phyloP scores from a whole-genome alignment of 1,140 invertebrate species.

The Diachasmimorpha longicaudata region DNA sequence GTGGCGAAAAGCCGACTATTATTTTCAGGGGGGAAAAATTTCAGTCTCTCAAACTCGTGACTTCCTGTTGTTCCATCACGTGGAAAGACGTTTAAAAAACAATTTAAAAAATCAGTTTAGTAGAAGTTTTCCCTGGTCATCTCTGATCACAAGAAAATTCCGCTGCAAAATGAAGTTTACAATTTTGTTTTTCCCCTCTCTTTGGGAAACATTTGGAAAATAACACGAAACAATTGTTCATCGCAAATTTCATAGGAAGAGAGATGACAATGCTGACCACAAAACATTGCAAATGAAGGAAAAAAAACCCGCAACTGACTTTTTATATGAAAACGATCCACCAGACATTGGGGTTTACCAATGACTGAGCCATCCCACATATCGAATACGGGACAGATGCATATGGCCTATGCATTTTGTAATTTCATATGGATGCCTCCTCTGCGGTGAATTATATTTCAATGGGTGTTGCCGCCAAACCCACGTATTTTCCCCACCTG shows the following conservation, averaged over 20 bases:
- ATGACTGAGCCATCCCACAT: neutral
- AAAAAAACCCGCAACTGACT: neutral
- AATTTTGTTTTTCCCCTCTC: neutral
- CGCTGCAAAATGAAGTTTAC: too few species aligned
- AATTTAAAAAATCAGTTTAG: neutral
- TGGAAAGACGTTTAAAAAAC: neutral
- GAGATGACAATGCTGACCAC: neutral
- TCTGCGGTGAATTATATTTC: neutral
- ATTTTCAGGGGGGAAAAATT: neutral
- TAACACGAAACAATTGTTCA: neutral
- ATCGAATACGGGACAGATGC: conserved; percentile 9
- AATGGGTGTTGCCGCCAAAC: neutral
- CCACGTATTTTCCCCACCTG: too few species aligned
- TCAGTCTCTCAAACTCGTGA: neutral
- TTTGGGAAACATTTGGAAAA: neutral
- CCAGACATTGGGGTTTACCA: conserved; percentile 8
- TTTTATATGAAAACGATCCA: neutral
- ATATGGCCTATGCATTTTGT: neutral
- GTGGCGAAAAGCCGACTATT: conserved; percentile 19
- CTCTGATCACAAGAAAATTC: too few species aligned
- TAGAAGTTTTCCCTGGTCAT: too few species aligned
- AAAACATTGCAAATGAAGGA: neutral
- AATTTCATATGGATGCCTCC: neutral
- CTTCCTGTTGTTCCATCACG: neutral
- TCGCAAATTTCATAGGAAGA: neutral